Base-by-base conservation (phyloP, 1,140 invertebrate species). In the Plutomurus gul region DNA sequence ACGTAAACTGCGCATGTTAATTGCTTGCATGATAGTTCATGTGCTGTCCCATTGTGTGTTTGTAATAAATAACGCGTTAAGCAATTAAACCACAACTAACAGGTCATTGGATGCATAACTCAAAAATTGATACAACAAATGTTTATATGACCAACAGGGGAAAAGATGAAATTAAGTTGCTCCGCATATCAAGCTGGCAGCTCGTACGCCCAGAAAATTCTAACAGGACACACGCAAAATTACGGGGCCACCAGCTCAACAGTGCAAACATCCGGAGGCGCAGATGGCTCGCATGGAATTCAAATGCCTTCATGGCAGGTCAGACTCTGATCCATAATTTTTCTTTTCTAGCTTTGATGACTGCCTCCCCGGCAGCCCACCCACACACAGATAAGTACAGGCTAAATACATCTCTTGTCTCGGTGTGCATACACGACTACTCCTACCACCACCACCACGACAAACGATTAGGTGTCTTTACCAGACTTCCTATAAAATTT, bases 121-220 rank as follows among this genome's bases (percentile, higher is more conserved):
- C n/a, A n/a, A n/a, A n/a, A n/a, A n/a, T n/a, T n/a, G n/a, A n/a
- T n/a, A n/a, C n/a, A n/a, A n/a, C n/a, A n/a, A n/a, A n/a, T n/a
- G n/a, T n/a, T n/a, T n/a, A n/a, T n/a, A n/a, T 65, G n/a, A 25
- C 25, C 0, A 16, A 60, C 33, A 76, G 75, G 75, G 30, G 13
- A 40, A 46, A 79, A 79, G 46, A 83, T 83, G 82, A 83, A 78
- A 74, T 60, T 83, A 36, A 83, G 82, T 72, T 83, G 82, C 39
- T 83, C 82, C 5, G 82, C 82, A n/a, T 83, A 81, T 75, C 82
- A 83, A 65, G 82, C 82, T 49, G 82, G 82, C 33, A 81, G 82
- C 74, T 82, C 82, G n/a, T 81, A 82, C 27, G 80, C 82, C 30
- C 80, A 83, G 27, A 83, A 83, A 40, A 83, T 83, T 36, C 70